phyloP scores from a whole-genome alignment of 1,140 invertebrate species.

The Polyergus mexicanus region DNA sequence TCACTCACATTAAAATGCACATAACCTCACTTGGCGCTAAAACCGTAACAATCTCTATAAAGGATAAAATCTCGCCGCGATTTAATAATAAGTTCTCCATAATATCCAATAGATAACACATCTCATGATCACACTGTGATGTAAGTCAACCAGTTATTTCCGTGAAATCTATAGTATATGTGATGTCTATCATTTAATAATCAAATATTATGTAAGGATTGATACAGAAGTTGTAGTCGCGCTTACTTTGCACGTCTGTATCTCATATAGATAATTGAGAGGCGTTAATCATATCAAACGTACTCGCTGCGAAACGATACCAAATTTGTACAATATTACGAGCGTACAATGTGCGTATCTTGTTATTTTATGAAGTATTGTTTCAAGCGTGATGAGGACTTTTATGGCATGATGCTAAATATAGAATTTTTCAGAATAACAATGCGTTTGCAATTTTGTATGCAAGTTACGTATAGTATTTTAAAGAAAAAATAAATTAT shows the following conservation, averaged over 20 bases:
- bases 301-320: background rate
- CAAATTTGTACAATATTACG: background rate
- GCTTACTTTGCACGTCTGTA: background rate
- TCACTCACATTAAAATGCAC: conserved; percentile 31
- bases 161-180: background rate
- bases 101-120: conserved; percentile 37
- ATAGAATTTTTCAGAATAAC: background rate
- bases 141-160: background rate
- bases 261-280: background rate
- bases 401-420: conserved; percentile 2
- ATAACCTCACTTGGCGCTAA: conserved; percentile 28
- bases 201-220: conserved; percentile 2
- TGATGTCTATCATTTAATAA: background rate
- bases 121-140: background rate
- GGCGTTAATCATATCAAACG: background rate
- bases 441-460: background rate
- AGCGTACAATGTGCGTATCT: background rate
- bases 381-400: background rate
- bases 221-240: background rate
- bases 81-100: conserved; percentile 29
- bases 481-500: background rate
- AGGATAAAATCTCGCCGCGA: conserved; percentile 28
- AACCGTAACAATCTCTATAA: conserved; percentile 18
- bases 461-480: background rate
- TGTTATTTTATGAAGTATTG: background rate